These are phyloP conservation scores for Tetragonisca angustula DNA, from an alignment of 2,888 invertebrate species.

Conservation along the genomic window DNA sequence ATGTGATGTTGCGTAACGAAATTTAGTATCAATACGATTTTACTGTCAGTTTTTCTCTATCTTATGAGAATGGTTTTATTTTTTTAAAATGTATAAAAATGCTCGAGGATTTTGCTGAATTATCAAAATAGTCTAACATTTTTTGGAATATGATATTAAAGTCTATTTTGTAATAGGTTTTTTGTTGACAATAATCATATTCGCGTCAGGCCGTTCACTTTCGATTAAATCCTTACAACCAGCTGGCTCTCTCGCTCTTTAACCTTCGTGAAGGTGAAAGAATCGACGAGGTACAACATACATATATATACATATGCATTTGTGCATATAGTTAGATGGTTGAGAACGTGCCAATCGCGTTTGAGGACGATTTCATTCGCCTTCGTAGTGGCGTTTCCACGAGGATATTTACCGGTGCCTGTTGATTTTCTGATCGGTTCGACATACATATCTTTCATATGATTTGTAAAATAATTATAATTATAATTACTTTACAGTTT, in stretches of 20 bases:
- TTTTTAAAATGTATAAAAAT: not conserved
- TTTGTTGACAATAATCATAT: not conserved
- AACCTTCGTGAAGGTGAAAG: slow-evolving; percentile 74
- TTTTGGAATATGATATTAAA: not conserved
- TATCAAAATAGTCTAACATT: not conserved
- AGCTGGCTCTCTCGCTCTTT: slow-evolving; percentile 44
- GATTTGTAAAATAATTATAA: slow-evolving; percentile 32
- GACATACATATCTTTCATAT: slow-evolving; percentile 2
- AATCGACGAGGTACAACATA: slow-evolving; percentile 50
- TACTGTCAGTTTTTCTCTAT: not conserved
- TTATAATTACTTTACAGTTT: not conserved
- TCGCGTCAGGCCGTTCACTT: slow-evolving; percentile 20
- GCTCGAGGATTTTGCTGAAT: not conserved
- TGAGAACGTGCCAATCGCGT: slow-evolving; percentile 46
- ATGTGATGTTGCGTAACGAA: not conserved
- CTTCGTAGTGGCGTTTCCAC: not conserved
- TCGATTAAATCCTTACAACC: slow-evolving; percentile 36
- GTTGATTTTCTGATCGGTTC: slow-evolving; percentile 30
- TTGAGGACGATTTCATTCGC: slow-evolving; percentile 34
- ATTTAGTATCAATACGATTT: not conserved
- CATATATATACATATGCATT: slow-evolving; percentile 36
- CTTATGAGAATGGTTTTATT: not conserved
- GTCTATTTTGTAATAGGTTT: not conserved
- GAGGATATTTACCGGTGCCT: slow-evolving; percentile 38
- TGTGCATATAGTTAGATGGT: slow-evolving; percentile 25